phyloP scores from a whole-genome alignment of 2,888 invertebrate species.

The Gerosis bhagava region DNA sequence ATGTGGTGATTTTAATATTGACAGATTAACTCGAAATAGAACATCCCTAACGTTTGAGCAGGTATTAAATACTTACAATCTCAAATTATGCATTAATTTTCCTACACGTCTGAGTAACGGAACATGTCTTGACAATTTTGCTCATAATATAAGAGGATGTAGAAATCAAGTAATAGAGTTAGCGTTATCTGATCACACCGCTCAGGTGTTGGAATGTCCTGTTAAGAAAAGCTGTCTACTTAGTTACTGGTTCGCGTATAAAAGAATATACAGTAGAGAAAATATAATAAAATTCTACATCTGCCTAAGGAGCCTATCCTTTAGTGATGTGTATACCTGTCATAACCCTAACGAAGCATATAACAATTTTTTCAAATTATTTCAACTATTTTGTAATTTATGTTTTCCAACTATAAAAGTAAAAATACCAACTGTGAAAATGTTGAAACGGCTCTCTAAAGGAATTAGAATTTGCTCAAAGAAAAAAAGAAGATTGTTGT shows the following conservation, averaged over 20 bases:
- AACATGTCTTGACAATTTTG: no score
- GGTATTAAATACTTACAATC: no score
- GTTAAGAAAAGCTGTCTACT: background rate
- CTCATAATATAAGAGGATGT: background rate
- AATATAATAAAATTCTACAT: constrained; percentile 4
- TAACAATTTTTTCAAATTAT: background rate
- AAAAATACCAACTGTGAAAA: background rate
- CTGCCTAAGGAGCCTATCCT: background rate
- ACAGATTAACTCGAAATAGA: no score
- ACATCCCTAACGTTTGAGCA: no score
- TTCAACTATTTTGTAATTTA: constrained; percentile 5
- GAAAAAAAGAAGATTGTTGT: constrained; percentile 3
- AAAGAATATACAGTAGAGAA: background rate
- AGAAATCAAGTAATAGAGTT: background rate
- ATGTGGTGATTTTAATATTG: no score
- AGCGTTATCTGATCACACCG: background rate
- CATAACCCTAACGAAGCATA: background rate
- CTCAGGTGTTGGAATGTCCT: background rate
- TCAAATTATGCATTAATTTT: no score
- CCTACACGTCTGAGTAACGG: no score
- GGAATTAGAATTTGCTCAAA: constrained; percentile 3
- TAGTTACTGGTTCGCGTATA: background rate
- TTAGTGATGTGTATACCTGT: background rate
- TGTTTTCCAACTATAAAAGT: background rate
- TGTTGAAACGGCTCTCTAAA: constrained; percentile 1